Evolutionary conservation across 2,888 invertebrate species (phyloP).

Genomic region (Ectobius pallidus): DNA sequence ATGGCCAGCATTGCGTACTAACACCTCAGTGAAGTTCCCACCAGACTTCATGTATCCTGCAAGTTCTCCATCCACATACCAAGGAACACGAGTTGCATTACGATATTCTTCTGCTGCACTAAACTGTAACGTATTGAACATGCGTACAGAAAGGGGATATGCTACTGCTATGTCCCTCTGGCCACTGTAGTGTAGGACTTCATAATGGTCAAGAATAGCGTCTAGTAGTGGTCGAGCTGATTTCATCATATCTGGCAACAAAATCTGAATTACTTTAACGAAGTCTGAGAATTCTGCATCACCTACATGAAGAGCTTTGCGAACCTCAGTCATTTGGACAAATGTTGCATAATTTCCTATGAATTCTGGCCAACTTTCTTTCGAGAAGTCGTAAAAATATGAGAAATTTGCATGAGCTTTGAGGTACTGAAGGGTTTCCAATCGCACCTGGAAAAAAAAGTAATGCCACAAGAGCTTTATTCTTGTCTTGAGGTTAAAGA

Average conservation of each 20-base stretch:
- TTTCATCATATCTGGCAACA: conserved; percentile 62
- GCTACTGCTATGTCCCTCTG: conserved; percentile 57
- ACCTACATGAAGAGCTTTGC: conserved; percentile 62
- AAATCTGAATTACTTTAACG: conserved; percentile 59
- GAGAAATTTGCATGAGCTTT: conserved; percentile 53
- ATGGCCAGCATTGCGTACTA: conserved; percentile 53
- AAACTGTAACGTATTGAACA: conserved; percentile 53
- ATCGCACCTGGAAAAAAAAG: conserved; percentile 27
- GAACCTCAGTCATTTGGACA: conserved; percentile 56
- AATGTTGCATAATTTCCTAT: conserved; percentile 46
- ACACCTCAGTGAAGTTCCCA: conserved; percentile 48
- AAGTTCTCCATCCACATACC: conserved; percentile 48
- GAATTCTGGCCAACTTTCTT: conserved; percentile 48
- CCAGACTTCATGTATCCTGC: conserved; percentile 49
- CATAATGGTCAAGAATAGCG: conserved; percentile 58
- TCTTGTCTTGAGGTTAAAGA: too few relatives aligned
- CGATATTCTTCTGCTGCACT: conserved; percentile 50
- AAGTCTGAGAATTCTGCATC: conserved; percentile 60
- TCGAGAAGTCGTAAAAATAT: conserved; percentile 60
- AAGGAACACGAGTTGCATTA: conserved; percentile 47
- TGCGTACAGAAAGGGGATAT: conserved; percentile 53
- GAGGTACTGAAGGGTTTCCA: conserved; percentile 25
- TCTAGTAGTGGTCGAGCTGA: conserved; percentile 64
- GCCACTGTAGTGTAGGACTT: conserved; percentile 56
- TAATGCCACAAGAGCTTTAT: too few relatives aligned